These are phyloP conservation scores for Mercenaria mercenaria DNA, from an alignment of 1,140 invertebrate species.

Conservation along the genomic window DNA sequence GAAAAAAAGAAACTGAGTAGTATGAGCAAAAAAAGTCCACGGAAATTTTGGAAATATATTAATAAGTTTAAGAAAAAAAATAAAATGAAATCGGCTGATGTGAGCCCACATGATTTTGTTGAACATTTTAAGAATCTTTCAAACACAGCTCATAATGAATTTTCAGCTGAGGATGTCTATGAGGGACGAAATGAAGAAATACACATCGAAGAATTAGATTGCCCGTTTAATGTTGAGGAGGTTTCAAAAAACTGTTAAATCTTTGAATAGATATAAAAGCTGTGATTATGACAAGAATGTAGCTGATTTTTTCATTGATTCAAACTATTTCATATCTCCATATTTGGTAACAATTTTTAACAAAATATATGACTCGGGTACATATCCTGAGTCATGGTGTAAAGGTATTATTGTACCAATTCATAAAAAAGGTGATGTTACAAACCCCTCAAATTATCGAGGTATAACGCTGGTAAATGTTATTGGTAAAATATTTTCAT, in stretches of 20 bases:
- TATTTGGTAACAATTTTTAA: background rate
- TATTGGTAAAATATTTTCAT: slow-evolving; percentile 16
- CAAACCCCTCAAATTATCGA: slow-evolving; percentile 31
- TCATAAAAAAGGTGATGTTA: slow-evolving; percentile 21
- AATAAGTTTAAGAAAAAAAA: background rate
- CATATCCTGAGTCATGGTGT: background rate
- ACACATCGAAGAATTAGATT: background rate
- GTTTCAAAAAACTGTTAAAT: background rate
- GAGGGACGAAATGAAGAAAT: background rate
- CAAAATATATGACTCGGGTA: background rate
- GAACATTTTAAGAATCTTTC: background rate
- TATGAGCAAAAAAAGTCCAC: background rate
- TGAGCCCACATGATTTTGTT: background rate
- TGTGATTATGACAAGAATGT: background rate
- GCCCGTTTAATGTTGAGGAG: background rate
- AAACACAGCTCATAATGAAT: background rate
- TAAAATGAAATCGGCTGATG: background rate
- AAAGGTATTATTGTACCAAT: background rate
- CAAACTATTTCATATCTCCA: slow-evolving; percentile 10
- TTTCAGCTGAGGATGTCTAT: background rate
- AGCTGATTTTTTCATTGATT: slow-evolving; percentile 7
- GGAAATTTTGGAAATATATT: background rate
- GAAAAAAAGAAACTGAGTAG: background rate
- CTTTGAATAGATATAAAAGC: background rate
- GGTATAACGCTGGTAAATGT: slow-evolving; percentile 37